Percentiles rank a stretch among this genome's conserved stretches.
phyloP scores from a whole-genome alignment of 2,797 vertebrate genomes.

The Heterohyrax brucei region DNA sequence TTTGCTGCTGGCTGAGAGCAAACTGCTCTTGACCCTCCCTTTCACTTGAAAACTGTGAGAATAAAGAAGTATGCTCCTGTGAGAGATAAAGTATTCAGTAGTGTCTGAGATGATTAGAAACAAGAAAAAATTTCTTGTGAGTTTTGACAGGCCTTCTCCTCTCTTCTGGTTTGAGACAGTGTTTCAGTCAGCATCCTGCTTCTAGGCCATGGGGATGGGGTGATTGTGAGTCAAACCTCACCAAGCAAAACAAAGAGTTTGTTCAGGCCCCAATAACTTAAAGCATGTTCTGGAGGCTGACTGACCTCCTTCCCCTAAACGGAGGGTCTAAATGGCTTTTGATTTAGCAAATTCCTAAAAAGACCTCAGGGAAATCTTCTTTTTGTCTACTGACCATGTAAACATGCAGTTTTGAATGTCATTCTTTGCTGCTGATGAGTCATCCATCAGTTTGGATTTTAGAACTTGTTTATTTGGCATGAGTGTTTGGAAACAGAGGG shows the following conservation, averaged over 20 bases:
- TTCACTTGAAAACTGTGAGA: slow-evolving; percentile 52
- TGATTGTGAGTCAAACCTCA: not conserved
- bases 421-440: not conserved
- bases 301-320: not conserved
- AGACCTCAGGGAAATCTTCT: not conserved
- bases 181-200: slow-evolving; percentile 3
- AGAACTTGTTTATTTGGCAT: slow-evolving; percentile 15
- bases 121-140: slow-evolving; percentile 32
- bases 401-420: not conserved
- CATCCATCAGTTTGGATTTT: not conserved
- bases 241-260: slow-evolving; percentile 47
- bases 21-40: not conserved
- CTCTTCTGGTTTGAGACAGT: not conserved
- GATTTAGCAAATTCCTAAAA: not conserved
- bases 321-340: not conserved
- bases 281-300: not conserved
- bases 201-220: not conserved
- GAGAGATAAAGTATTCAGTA: slow-evolving; percentile 25
- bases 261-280: not conserved
- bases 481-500: not conserved
- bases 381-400: slow-evolving; percentile 14
- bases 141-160: slow-evolving; percentile 17
- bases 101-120: slow-evolving; percentile 64
- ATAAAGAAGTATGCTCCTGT: slow-evolving; percentile 60
- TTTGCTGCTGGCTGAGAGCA: slow-evolving; percentile 51